phyloP scores from a whole-genome alignment of 2,888 invertebrate genomes.

The Smittia aterrima region DNA sequence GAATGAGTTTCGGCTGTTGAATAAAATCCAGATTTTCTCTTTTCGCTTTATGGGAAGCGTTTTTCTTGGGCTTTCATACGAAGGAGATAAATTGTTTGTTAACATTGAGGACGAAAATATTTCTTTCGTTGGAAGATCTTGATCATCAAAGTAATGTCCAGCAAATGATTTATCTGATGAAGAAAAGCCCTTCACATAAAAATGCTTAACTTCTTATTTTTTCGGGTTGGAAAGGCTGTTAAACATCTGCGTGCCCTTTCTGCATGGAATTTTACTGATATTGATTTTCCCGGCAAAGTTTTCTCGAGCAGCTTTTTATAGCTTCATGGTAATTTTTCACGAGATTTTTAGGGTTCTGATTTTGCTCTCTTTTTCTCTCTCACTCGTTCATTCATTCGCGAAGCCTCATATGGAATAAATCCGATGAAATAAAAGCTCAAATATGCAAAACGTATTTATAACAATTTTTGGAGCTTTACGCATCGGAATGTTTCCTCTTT shows the following conservation, averaged over 20 bases:
- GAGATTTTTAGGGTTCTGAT: constrained; percentile 39
- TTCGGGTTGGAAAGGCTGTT: constrained; percentile 29
- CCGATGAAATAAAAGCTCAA: constrained; percentile 30
- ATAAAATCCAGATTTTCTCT: constrained; percentile 29
- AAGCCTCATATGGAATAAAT: constrained; percentile 27
- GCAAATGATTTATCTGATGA: no score
- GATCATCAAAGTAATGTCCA: no score
- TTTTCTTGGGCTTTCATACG: not conserved
- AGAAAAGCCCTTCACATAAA: no score
- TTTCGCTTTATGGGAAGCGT: constrained; percentile 1
- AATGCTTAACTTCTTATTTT: no score
- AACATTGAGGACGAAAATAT: no score
- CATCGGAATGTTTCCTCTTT: constrained; percentile 20
- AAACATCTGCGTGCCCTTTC: constrained; percentile 38
- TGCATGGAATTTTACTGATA: constrained; percentile 32
- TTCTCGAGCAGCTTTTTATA: constrained; percentile 24
- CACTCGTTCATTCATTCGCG: not conserved
- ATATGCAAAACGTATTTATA: constrained; percentile 40
- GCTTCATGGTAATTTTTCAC: constrained; percentile 39
- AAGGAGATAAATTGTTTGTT: no score
- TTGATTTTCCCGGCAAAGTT: constrained; percentile 22
- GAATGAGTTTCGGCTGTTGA: constrained; percentile 1
- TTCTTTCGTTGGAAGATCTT: no score
- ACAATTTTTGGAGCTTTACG: constrained; percentile 27
- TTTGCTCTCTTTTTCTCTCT: constrained; percentile 19